These are phyloP conservation scores for Vanessa cardui DNA, from an alignment of 2,888 invertebrate species.

Conservation along the genomic window DNA sequence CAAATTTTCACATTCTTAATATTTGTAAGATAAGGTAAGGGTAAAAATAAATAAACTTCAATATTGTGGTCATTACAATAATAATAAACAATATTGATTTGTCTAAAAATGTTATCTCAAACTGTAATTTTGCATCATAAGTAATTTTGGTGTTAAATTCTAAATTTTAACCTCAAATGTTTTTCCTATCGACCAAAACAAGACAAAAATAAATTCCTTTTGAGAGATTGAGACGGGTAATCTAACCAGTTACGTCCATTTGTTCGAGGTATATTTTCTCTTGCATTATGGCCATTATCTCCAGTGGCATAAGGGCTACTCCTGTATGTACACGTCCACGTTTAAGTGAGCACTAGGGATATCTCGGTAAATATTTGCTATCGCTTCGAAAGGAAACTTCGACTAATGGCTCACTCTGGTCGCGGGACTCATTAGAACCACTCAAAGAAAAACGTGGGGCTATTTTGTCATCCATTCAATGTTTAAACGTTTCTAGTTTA, in stretches of 20 bases:
- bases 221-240: neutral
- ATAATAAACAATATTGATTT: too few relatives aligned
- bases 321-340: neutral
- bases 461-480: slow-evolving; percentile 16
- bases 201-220: neutral
- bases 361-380: slow-evolving; percentile 33
- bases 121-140: too few relatives aligned
- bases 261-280: neutral
- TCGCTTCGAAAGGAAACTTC: slow-evolving; percentile 28
- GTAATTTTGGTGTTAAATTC: neutral
- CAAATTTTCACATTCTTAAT: too few relatives aligned
- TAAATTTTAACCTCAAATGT: neutral
- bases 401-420: slow-evolving; percentile 26
- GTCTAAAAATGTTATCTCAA: too few relatives aligned
- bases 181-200: neutral
- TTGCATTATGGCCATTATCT: slow-evolving; percentile 7
- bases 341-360: slow-evolving; percentile 21
- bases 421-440: slow-evolving; percentile 25
- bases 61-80: too few relatives aligned
- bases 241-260: slow-evolving; percentile 7
- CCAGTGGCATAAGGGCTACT: neutral
- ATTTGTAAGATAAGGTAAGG: too few relatives aligned
- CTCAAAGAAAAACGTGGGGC: slow-evolving; percentile 21
- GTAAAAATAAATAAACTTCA: too few relatives aligned
- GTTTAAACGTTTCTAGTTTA: slow-evolving; percentile 6